Evolutionary conservation across 1,140 invertebrate genomes (phyloP).

Genomic region (Neocloeon triangulifer): DNA sequence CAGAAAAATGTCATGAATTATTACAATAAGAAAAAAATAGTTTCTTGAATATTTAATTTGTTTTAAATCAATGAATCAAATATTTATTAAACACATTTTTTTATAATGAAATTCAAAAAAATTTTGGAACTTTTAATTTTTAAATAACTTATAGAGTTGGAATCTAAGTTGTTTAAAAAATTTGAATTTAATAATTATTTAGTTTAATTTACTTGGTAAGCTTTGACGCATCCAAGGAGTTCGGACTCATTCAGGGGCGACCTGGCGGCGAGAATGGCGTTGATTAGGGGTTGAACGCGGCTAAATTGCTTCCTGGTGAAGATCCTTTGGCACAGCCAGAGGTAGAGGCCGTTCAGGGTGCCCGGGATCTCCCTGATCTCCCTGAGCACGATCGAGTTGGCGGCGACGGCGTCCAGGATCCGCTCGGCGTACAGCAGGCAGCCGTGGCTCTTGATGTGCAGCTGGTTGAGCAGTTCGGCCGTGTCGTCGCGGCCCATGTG

Average conservation of each 20-base stretch:
- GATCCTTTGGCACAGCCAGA: slow-evolving; percentile 83
- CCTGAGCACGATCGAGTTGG: slow-evolving; percentile 74
- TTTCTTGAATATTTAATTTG: no score
- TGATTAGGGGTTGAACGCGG: slow-evolving; percentile 51
- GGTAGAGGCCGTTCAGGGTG: slow-evolving; percentile 80
- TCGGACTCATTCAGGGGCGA: slow-evolving; percentile 59
- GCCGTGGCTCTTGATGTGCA: slow-evolving; percentile 91
- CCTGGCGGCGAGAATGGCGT: slow-evolving; percentile 68
- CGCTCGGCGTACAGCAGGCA: slow-evolving; percentile 87
- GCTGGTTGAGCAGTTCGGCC: slow-evolving; percentile 81
- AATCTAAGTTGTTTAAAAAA: no score
- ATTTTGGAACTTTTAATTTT: no score
- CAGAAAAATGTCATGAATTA: no score
- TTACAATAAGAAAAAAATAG: no score
- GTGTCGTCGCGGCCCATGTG: slow-evolving; percentile 68
- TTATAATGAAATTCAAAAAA: no score
- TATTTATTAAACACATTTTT: no score
- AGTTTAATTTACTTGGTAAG: no score
- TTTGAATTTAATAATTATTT: no score
- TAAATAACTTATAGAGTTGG: no score
- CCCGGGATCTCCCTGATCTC: slow-evolving; percentile 77
- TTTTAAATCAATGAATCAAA: no score
- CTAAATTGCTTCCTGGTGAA: slow-evolving; percentile 74
- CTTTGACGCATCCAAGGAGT: slow-evolving; percentile 57
- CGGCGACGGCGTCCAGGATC: slow-evolving; percentile 76